Evolutionary conservation across 2,113 vertebrate genomes (phyloP), one percentile per base, ranked within the genome.

Genomic region (Prietella phreatophila): DNA sequence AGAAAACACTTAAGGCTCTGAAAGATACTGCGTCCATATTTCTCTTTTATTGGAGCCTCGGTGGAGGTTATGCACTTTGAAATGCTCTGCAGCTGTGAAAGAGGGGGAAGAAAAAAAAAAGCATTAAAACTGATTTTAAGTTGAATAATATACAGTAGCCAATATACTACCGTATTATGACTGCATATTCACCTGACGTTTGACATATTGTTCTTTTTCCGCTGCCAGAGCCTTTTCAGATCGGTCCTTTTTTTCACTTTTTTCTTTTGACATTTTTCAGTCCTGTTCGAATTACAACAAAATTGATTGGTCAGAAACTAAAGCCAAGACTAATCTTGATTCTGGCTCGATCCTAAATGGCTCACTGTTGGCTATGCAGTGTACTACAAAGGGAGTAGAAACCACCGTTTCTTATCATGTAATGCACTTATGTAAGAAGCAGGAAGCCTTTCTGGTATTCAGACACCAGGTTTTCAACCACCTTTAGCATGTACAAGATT

Each of bases 11-110:
- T 1, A 20, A n/a, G 10, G 56, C 36, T 79, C 1, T 65, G 53
- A 88, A 99, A 96, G 98, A 99, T 99, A 99, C 97, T 97, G 95
- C 98, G 97, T 91, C 97, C 97, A 53, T 99, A 97, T 92, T 98
- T 99, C 93, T 97, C 97, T 94, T 99, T 99, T 83, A 97, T 95
- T 7, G 98, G 96, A 7, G 96, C 95, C 95, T 99, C 98, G 87
- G 95, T 91, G 0, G 96, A 92, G 84, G 97, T 96, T 93, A 98
- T 95, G 67, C 95, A 96, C 93, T 99, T 99, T 94, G 96, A 97
- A 96, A 99, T 97, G 95, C 96, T 97, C 91, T 98, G 97, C 0
- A 97, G 96, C 98, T 99, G 94, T 87, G 19, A 95, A 78, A n/a
- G n/a, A n/a, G 10, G 88, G 22, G 87, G 25, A 50, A 87, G 33